Evolutionary conservation across 2,888 invertebrate species (phyloP), one percentile per base, ranked within the genome.

Genomic region (Lithophane ornitopus): DNA sequence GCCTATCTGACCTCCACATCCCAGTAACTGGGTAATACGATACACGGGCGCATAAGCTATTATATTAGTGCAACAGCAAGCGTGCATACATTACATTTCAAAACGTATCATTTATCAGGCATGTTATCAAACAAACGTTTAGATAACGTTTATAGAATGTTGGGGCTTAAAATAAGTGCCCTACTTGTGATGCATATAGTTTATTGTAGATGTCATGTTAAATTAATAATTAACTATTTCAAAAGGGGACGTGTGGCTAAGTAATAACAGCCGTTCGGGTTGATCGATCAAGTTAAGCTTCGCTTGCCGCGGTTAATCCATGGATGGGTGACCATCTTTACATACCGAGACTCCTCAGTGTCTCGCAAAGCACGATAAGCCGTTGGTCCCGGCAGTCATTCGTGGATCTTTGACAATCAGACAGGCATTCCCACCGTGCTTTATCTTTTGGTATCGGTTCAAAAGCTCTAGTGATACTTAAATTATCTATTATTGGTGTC

Each of bases 141-240:
- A 78, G 71, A 71, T 78, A 78, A 78, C 14, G 39, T 4, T 19
- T 26, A 58, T 44, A 70, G 41, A 78, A 63, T 19, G 59, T 28
- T 61, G 46, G 54, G 61, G 28, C 28, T 78, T 70, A 41, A 19
- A 56, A 39, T 54, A 68, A 54, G 14, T 78, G 65, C 4, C 70
- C 71, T 70, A 78, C 44, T 65, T 78, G 7, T 22, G 9, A 26
- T 46, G 44, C n/a, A 44, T 34, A 76, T 34, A 76, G 54, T 58
- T 46, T n/a, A 41, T 26, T 28, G 3, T 4, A 28, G n/a, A 44
- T 59, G 49, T 26, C 11, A 16, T 46, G 26, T 26, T 71, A 58
- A 26, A n/a, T n/a, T n/a, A n/a, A n/a, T n/a, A n/a, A 46, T 71
- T 19, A 39, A 70, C 26, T 19, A 44, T 54, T n/a, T 22, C 22